phyloP scores from a whole-genome alignment of 2,113 vertebrate species.

The Bucco capensis region DNA sequence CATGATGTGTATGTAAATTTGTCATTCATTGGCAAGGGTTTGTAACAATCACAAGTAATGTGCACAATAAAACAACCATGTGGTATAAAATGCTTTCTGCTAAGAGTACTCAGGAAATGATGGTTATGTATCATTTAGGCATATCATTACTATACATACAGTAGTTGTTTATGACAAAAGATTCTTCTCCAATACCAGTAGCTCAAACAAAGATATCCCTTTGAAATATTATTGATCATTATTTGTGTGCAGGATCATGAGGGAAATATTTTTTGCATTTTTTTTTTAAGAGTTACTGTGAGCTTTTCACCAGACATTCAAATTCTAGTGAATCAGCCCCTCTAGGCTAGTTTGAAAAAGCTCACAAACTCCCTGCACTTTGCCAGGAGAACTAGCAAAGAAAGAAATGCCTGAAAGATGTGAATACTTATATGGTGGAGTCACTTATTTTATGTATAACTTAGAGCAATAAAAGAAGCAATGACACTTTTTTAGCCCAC shows the following conservation, averaged over 20 bases:
- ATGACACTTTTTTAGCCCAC: not conserved
- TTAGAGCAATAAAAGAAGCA: not conserved
- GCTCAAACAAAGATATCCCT: conserved; percentile 20
- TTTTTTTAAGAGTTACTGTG: not conserved
- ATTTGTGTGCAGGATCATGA: conserved; percentile 8
- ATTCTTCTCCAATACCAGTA: not conserved
- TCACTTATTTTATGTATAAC: not conserved
- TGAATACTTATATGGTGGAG: not conserved
- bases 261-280: conserved; percentile 36
- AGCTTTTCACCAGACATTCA: conserved; percentile 10
- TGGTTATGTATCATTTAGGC: conserved; percentile 66
- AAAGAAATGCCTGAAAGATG: conserved; percentile 10
- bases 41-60: conserved; percentile 74
- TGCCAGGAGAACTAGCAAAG: not conserved
- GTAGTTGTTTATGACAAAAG: conserved; percentile 45
- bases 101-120: conserved; percentile 55
- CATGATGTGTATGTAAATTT: conserved; percentile 86
- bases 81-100: conserved; percentile 70
- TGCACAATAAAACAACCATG: conserved; percentile 72
- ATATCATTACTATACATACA: conserved; percentile 46
- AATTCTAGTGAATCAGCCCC: conserved; percentile 1
- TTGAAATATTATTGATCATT: conserved; percentile 17
- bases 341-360: conserved; percentile 11
- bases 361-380: not conserved
- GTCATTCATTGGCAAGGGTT: conserved; percentile 83